Evolutionary conservation across 53 echinoderm and acorn worm genomes (phyloP), one percentile per base, ranked within the genome.

Genomic region (Stichopus horrens): DNA sequence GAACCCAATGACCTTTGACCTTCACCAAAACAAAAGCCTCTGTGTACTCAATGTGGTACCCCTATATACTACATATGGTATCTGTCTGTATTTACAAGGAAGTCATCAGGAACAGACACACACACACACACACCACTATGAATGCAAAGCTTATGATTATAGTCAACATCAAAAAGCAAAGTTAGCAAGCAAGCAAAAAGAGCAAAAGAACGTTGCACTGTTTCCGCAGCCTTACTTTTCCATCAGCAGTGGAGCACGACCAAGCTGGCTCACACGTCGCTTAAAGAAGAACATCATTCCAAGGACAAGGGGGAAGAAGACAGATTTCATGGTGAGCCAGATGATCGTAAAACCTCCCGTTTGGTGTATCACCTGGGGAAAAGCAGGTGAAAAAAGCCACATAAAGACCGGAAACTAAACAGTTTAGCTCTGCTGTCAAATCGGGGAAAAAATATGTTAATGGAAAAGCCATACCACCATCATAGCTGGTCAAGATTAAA

Each of bases 261-360:
- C 94, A 21, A 94, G 93, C 74, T 89, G 84, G 54, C 85, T 65
- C 11, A 99, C 93, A 52, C 99, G 87, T 83, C 93, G 89, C 93
- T 94, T 94, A 85, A 99, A 99, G 96, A 96, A 99, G 53, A 96
- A 37, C 83, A 93, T 94, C 55, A 92, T 83, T 74, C 92, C 73
- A 52, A 99, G 86, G 14, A 96, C 88, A 18, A 99, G n/a, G 22
- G 99, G 99, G 80, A 94, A 94, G 88, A 97, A 86, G 11, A 91
- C 90, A 23, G 99, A 94, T 96, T 99, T 99, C 83, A 99, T 55
- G 37, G 94, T 89, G n/a, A 99, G 78, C 96, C 96, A 99, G 57
- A 99, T 96, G 23, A 93, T 74, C 71, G 99, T 99, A 79, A 99
- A 99, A 0, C 99, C 99, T 74, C 99, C 99, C 80, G 90, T 96